Evolutionary conservation across 2,797 vertebrate genomes (phyloP).

Genomic region (Tapirus indicus): DNA sequence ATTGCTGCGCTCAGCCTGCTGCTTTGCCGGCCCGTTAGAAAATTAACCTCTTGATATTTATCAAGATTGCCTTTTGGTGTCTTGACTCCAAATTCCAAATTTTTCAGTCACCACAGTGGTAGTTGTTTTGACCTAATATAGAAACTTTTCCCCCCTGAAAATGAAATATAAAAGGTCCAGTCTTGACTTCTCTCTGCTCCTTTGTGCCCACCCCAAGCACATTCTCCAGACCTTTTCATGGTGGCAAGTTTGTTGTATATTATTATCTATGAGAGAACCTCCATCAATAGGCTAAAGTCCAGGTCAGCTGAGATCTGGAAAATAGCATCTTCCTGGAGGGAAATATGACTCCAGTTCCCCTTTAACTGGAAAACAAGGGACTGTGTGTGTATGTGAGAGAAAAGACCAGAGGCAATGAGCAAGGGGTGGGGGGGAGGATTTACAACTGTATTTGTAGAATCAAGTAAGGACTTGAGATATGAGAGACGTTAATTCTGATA

Average conservation of each 20-base stretch:
- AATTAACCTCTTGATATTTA: neutral
- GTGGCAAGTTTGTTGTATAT: conserved; percentile 17
- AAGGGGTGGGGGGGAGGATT: neutral
- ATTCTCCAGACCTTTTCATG: neutral
- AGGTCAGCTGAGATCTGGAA: conserved; percentile 40
- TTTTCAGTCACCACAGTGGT: neutral
- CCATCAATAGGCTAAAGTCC: neutral
- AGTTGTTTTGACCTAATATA: conserved; percentile 26
- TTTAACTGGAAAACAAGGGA: conserved; percentile 28
- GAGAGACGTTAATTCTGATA: conserved; percentile 12
- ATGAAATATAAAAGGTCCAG: neutral
- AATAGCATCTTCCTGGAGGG: conserved; percentile 31
- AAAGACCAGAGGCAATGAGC: neutral
- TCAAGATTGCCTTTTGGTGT: neutral
- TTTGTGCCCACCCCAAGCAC: neutral
- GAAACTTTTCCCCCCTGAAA: neutral
- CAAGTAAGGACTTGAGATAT: neutral
- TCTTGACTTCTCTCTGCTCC: neutral
- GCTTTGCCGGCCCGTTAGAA: neutral
- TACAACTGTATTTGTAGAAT: neutral
- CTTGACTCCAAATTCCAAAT: conserved; percentile 28
- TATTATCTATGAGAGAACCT: neutral
- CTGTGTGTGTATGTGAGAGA: neutral
- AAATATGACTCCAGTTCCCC: neutral
- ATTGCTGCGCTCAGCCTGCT: neutral